Base-by-base conservation (phyloP, 2,888 invertebrate genomes). In the Nezara viridula region DNA sequence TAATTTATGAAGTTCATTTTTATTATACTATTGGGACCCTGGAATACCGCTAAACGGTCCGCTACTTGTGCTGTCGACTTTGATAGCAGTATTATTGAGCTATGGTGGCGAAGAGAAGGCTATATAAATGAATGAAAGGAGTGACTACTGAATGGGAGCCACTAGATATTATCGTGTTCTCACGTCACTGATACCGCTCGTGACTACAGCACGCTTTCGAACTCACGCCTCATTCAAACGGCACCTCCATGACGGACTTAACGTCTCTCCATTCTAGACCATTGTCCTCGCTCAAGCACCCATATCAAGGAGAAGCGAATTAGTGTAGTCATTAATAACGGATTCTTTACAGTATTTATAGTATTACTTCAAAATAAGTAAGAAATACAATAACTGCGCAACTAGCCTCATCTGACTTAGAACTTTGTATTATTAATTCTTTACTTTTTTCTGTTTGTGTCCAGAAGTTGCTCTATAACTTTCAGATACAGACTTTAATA, bases 101-200 rank as follows among this genome's bases (percentile, higher is more conserved):
- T 32, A 37, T 73, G 37, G 66, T 5, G 19, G 9, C 0, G 37
- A 37, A 73, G 66, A 37, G 37, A 19, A 73, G 32, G 37, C 16
- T 5, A 37, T 73, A 73, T 19, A 73, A 73, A 73, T 73, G 66
- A 73, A 73, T 73, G 66, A 73, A 73, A 37, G 19, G 37, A 21
- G 9, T 19, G 32, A 73, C 66, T 32, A 32, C 66, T 73, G 66
- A 73, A 73, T 73, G 66, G 32, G 37, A 73, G 66, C 66, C 19
- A 73, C 32, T 32, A 37, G 66, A 73, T 73, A 73, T 14, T 73
- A 73, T 73, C 66, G 66, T 73, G 32, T 73, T 32, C 66, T 73
- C 66, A 19, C 19, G 32, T 73, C 37, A 37, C 66, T 73, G 66
- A 73, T 73, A 73, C 32, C 32, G 66, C 66, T 73, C 66, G 66